These are phyloP conservation scores for Lateolabrax maculatus DNA, from an alignment of 2,797 vertebrate species.

Conservation along the genomic window DNA sequence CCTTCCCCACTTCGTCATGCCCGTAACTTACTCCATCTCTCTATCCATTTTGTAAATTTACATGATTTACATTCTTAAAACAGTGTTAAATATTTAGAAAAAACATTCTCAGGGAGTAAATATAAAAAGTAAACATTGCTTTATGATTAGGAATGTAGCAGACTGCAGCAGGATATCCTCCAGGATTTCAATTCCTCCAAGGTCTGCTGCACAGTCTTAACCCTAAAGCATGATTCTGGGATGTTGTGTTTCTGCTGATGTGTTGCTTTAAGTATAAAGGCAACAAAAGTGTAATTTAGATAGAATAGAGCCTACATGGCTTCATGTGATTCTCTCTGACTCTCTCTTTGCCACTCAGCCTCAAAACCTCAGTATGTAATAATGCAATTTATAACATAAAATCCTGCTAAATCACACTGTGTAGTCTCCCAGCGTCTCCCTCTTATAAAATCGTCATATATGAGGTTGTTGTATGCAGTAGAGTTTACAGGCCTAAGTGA, in stretches of 20 bases:
- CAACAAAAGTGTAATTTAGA: not conserved
- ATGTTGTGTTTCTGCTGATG: not conserved
- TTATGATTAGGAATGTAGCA: not conserved
- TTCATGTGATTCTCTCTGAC: not conserved
- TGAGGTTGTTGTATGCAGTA: not conserved
- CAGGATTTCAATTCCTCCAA: not conserved
- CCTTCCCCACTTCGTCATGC: not conserved
- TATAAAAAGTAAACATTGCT: not conserved
- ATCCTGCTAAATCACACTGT: not conserved
- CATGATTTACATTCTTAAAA: not conserved
- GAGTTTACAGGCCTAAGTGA: constrained; percentile 11
- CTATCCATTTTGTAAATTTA: not conserved
- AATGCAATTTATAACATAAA: constrained; percentile 1
- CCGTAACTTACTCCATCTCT: not conserved
- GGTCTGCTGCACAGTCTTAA: not conserved
- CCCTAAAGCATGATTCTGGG: not conserved
- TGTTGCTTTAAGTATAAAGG: not conserved
- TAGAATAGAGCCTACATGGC: too few relatives aligned
- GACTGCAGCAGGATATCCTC: not conserved
- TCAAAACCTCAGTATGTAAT: not conserved
- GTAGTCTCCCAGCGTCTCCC: not conserved
- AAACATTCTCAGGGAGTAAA: too few relatives aligned
- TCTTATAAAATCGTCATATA: not conserved
- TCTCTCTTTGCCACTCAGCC: not conserved
- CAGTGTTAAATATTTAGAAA: not conserved